Evolutionary conservation across 2,113 vertebrate genomes (phyloP).

Genomic region (Odontesthes bonariensis): DNA sequence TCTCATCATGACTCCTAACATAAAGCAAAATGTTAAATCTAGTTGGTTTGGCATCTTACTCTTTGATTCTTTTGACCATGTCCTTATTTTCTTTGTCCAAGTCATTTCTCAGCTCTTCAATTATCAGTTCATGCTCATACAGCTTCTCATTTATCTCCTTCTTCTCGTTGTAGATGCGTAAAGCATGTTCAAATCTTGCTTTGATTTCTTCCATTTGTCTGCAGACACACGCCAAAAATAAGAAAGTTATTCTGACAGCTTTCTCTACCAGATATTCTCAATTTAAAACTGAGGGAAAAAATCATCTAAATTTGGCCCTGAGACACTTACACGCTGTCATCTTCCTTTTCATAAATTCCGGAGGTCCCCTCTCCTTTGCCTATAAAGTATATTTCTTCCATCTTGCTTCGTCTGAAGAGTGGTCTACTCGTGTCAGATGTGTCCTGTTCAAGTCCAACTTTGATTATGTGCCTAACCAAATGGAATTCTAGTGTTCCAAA

Average conservation of each 20-base stretch:
- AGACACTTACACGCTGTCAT: too few species aligned
- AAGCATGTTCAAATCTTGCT: not conserved
- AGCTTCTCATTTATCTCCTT: slow-evolving; percentile 15
- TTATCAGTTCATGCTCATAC: not conserved
- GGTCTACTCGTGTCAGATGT: too few species aligned
- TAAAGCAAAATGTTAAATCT: not conserved
- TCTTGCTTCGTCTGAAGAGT: too few species aligned
- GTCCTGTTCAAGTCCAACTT: too few species aligned
- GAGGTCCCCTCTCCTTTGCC: too few species aligned
- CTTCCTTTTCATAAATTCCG: too few species aligned
- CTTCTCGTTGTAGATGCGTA: not conserved
- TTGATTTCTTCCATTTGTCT: not conserved
- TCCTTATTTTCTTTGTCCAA: not conserved
- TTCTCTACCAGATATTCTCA: not conserved
- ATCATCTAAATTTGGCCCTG: too few species aligned
- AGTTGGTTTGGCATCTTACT: not conserved
- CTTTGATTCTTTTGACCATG: not conserved
- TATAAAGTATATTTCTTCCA: too few species aligned
- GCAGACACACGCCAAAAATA: not conserved
- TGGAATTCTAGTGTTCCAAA: too few species aligned
- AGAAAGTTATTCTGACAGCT: not conserved
- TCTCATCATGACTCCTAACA: not conserved
- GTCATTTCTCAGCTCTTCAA: not conserved
- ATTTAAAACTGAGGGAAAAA: too few species aligned
- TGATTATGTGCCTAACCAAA: too few species aligned